Percentiles rank a stretch among this genome's conserved stretches.
Conservation (phyloP, 2,113 vertebrate genomes). For the Hiodon alosoides region DNA sequence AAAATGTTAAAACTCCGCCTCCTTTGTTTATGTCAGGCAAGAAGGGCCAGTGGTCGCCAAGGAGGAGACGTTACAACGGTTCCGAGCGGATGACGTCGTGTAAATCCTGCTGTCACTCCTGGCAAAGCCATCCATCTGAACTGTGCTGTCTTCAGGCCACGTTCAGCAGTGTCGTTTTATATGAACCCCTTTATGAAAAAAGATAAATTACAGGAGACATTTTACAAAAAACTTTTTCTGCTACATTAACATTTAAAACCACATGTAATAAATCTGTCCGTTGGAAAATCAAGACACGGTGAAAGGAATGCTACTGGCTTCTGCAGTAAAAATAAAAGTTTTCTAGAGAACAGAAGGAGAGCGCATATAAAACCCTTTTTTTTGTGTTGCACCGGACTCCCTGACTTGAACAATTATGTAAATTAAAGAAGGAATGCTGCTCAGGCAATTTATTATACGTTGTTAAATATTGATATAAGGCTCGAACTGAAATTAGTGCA, state of each 20-base stretch:
- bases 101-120: not conserved
- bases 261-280: slow-evolving; percentile 8
- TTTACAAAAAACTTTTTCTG: slow-evolving; percentile 19
- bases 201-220: slow-evolving; percentile 20
- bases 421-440: not conserved
- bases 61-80: not conserved
- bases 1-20: too few species aligned
- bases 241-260: slow-evolving; percentile 19
- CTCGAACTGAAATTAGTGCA: not conserved
- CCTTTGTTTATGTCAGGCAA: too few species aligned
- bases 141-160: not conserved
- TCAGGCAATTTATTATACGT: not conserved
- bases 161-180: slow-evolving; percentile 13
- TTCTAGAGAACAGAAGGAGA: not conserved
- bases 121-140: not conserved
- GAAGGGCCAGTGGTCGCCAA: not conserved
- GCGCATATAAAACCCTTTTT: not conserved
- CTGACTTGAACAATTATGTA: not conserved
- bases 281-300: not conserved
- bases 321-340: not conserved
- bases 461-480: not conserved
- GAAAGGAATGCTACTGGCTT: not conserved
- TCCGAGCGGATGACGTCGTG: not conserved
- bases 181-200: slow-evolving; percentile 18
- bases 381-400: not conserved